These are phyloP conservation scores for Rhinogobius similis DNA, from an alignment of 2,113 vertebrate species.

Conservation along the genomic window DNA sequence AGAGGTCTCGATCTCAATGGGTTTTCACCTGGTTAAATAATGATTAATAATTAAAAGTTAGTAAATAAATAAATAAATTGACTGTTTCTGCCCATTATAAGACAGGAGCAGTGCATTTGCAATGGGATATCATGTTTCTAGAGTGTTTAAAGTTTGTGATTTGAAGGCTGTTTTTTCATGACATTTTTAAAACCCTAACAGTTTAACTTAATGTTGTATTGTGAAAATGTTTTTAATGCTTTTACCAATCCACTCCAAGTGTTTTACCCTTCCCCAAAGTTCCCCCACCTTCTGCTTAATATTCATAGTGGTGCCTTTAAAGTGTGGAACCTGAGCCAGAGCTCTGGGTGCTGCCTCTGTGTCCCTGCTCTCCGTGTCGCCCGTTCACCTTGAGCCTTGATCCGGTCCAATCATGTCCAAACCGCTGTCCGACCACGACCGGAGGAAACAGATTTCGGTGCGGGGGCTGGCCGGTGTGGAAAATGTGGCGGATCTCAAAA, in stretches of 20 bases:
- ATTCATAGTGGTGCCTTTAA: conserved; percentile 70
- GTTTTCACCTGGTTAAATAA: too few relatives aligned
- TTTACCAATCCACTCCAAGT: neutral
- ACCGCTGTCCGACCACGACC: conserved; percentile 86
- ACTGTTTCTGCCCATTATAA: neutral
- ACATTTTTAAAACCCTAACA: too few relatives aligned
- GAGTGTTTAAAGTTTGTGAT: too few relatives aligned
- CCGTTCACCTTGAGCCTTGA: conserved; percentile 39
- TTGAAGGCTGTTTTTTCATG: too few relatives aligned
- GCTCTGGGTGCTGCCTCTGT: conserved; percentile 36
- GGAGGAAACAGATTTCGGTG: conserved; percentile 87
- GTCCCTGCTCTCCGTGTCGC: conserved; percentile 36
- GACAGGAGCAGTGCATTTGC: neutral
- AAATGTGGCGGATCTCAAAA: conserved; percentile 86
- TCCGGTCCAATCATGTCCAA: conserved; percentile 79
- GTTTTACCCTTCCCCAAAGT: conserved; percentile 33
- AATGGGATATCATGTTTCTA: too few relatives aligned
- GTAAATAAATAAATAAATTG: neutral
- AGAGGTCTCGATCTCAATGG: too few relatives aligned
- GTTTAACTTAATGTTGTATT: neutral
- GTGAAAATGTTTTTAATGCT: neutral
- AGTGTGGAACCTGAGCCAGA: conserved; percentile 27
- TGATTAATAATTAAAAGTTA: too few relatives aligned
- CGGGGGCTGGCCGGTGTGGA: conserved; percentile 88
- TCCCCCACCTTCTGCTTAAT: conserved; percentile 68